Conservation (phyloP, 2,888 invertebrate genomes). For the Danaus chrysippus region DNA sequence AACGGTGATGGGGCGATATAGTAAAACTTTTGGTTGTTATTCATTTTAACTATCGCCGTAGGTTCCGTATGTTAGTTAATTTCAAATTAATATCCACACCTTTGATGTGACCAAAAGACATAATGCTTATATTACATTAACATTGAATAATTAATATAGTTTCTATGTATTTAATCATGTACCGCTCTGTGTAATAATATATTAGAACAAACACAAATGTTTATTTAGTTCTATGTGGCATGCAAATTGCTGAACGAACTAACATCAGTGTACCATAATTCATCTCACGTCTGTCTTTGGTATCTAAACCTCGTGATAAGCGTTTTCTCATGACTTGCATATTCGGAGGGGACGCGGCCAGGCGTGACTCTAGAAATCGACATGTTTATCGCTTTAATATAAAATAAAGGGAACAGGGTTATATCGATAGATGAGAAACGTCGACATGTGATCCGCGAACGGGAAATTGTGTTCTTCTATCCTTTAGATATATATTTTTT, state of each 20-base stretch:
- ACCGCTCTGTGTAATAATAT: neutral
- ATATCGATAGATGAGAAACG: slow-evolving; percentile 71
- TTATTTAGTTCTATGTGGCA: slow-evolving; percentile 36
- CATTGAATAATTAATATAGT: too few species aligned
- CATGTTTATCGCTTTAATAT: slow-evolving; percentile 79
- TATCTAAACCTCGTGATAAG: slow-evolving; percentile 71
- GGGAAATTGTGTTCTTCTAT: slow-evolving; percentile 66
- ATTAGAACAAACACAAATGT: slow-evolving; percentile 25
- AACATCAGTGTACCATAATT: slow-evolving; percentile 66
- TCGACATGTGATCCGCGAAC: slow-evolving; percentile 49
- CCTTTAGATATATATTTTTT: slow-evolving; percentile 21
- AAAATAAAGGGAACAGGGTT: slow-evolving; percentile 70
- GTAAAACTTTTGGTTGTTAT: too few species aligned
- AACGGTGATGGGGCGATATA: too few species aligned
- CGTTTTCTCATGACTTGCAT: slow-evolving; percentile 78
- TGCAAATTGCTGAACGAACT: slow-evolving; percentile 35
- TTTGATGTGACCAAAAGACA: too few species aligned
- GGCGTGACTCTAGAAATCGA: slow-evolving; percentile 73
- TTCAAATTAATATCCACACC: too few species aligned
- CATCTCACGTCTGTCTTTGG: slow-evolving; percentile 63
- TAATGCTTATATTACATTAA: too few species aligned
- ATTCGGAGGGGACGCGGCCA: slow-evolving; percentile 69
- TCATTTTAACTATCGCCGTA: too few species aligned
- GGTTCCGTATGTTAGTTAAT: too few species aligned
- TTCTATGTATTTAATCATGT: neutral